phyloP scores from a whole-genome alignment of 2,888 invertebrate species.

The Eilema depressum region DNA sequence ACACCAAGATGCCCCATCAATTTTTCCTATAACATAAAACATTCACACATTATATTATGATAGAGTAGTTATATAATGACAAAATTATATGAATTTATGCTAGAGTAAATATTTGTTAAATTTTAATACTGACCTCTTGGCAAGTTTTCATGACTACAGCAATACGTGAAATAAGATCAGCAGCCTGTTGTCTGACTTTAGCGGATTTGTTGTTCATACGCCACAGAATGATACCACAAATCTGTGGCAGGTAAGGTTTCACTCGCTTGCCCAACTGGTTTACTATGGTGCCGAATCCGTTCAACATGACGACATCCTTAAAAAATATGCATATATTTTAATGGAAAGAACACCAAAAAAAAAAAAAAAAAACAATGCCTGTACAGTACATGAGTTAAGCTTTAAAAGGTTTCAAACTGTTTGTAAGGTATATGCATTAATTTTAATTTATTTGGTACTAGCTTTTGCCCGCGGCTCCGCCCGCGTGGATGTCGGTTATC shows the following conservation, averaged over 20 bases:
- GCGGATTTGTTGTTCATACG: conserved; percentile 99
- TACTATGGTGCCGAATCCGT: conserved; percentile 99
- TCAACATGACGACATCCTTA: conserved; percentile 99
- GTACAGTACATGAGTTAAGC: too few relatives aligned
- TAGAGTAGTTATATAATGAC: not conserved
- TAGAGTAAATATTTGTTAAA: not conserved
- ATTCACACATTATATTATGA: not conserved
- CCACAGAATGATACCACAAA: conserved; percentile 99
- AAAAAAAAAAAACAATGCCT: not conserved
- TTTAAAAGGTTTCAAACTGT: not conserved
- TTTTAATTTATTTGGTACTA: too few relatives aligned
- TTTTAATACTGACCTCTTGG: conserved; percentile 90
- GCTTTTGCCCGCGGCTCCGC: too few relatives aligned
- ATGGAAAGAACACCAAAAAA: not conserved
- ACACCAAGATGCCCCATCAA: conserved; percentile 99
- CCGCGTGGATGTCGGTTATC: too few relatives aligned
- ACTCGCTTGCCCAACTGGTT: conserved; percentile 98
- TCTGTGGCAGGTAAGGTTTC: conserved; percentile 99
- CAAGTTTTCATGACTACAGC: conserved; percentile 99
- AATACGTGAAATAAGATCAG: conserved; percentile 98
- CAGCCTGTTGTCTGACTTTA: conserved; percentile 99
- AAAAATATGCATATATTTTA: conserved; percentile 33
- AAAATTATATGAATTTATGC: not conserved
- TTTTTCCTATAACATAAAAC: conserved; percentile 90
- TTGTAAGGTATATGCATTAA: too few relatives aligned